Percentiles rank a stretch among this genome's conserved stretches.
Conservation (phyloP, 2,797 vertebrate species). For the Microctenopoma steveboyesi region DNA sequence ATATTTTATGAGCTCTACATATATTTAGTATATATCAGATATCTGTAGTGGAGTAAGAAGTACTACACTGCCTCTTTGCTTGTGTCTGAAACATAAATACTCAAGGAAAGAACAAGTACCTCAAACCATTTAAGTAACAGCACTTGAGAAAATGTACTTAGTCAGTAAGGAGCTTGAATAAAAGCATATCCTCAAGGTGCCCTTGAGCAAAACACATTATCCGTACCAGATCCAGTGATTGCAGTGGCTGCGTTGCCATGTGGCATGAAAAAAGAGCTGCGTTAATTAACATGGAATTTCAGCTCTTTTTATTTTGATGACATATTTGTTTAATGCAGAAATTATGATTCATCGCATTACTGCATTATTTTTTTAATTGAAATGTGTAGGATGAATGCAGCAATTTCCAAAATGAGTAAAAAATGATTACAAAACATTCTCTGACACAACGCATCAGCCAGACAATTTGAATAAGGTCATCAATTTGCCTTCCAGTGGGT, state of each 20-base stretch:
- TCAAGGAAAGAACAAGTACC: neutral
- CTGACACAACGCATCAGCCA: slow-evolving; percentile 27
- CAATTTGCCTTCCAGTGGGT: slow-evolving; percentile 46
- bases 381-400: slow-evolving; percentile 17
- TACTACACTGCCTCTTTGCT: neutral
- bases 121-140: neutral
- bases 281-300: slow-evolving; percentile 44
- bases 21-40: neutral
- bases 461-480: slow-evolving; percentile 47
- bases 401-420: slow-evolving; percentile 18
- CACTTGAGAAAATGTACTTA: neutral
- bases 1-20: neutral
- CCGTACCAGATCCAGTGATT: slow-evolving; percentile 42
- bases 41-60: neutral
- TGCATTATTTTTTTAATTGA: slow-evolving; percentile 24
- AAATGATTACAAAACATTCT: slow-evolving; percentile 50
- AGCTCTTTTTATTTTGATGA: slow-evolving; percentile 32
- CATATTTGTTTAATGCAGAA: slow-evolving; percentile 6
- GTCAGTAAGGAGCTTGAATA: slow-evolving; percentile 12
- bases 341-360: neutral
- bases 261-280: slow-evolving; percentile 14
- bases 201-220: slow-evolving; percentile 60
- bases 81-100: neutral
- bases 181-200: slow-evolving; percentile 41
- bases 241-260: slow-evolving; percentile 11